These are phyloP conservation scores for Selenia dentaria DNA, from an alignment of 2,888 invertebrate species.

Conservation along the genomic window DNA sequence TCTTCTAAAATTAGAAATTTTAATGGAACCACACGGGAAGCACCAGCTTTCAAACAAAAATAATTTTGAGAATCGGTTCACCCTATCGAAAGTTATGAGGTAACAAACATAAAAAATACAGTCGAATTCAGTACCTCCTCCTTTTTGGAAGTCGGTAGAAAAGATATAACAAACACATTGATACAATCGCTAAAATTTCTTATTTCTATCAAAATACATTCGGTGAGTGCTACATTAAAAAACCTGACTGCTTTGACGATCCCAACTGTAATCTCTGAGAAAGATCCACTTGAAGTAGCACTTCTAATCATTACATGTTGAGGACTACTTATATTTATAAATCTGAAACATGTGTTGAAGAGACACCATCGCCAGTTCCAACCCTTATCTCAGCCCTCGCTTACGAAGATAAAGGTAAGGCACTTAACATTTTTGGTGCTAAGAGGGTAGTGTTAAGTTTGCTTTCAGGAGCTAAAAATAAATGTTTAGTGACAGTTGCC, in stretches of 20 bases:
- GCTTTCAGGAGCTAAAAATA: conserved; percentile 13
- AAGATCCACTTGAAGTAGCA: conserved; percentile 37
- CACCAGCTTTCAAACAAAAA: no score
- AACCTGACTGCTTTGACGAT: not conserved
- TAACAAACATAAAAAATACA: no score
- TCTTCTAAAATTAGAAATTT: no score
- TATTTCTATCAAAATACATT: no score
- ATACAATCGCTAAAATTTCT: no score
- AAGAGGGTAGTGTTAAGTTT: conserved; percentile 28
- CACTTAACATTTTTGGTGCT: conserved; percentile 32
- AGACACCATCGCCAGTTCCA: conserved; percentile 17
- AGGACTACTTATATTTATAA: conserved; percentile 29
- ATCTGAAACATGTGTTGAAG: conserved; percentile 32
- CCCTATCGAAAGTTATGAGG: no score
- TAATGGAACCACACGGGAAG: no score
- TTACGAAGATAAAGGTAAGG: conserved; percentile 29
- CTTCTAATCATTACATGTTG: conserved; percentile 31
- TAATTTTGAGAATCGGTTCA: no score
- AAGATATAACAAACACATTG: no score
- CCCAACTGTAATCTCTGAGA: conserved; percentile 5
- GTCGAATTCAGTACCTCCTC: no score
- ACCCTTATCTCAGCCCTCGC: conserved; percentile 27
- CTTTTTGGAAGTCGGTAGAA: no score
- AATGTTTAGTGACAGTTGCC: not conserved
- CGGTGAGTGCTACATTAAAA: no score